phyloP scores from a whole-genome alignment of 2,113 vertebrate genomes.

The Buteo buteo region DNA sequence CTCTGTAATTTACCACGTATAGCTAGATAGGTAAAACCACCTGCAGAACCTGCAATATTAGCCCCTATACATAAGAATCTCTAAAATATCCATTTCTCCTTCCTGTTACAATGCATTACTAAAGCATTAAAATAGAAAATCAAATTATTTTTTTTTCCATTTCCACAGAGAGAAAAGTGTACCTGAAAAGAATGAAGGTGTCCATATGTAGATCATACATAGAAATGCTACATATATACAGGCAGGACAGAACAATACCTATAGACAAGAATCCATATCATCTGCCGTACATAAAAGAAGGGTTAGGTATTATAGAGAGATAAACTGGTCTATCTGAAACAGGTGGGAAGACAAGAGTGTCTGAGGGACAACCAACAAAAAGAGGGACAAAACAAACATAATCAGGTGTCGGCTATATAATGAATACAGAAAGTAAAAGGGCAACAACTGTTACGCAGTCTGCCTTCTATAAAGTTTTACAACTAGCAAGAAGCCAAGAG shows the following conservation, averaged over 20 bases:
- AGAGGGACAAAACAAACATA: not conserved
- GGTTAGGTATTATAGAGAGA: not conserved
- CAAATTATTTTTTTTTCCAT: not conserved
- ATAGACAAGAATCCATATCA: not conserved
- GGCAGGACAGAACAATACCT: not conserved
- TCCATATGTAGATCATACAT: not conserved
- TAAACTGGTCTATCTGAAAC: not conserved
- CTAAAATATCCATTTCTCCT: not conserved
- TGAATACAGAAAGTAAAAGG: not conserved
- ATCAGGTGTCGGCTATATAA: not conserved
- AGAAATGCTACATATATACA: not conserved
- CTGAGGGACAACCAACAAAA: not conserved
- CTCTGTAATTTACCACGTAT: not conserved
- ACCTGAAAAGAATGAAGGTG: not conserved
- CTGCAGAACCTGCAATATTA: not conserved
- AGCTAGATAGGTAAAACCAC: not conserved
- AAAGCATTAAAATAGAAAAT: not conserved
- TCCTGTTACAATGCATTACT: not conserved
- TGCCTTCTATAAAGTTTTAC: not conserved
- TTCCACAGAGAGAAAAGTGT: not conserved
- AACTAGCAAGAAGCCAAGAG: not conserved
- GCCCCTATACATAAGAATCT: not conserved
- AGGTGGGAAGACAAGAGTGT: not conserved
- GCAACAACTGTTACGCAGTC: not conserved
- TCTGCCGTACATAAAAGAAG: not conserved